These are phyloP conservation scores for Misgurnus mizolepis DNA, from an alignment of 2,113 vertebrate species.

Conservation along the genomic window DNA sequence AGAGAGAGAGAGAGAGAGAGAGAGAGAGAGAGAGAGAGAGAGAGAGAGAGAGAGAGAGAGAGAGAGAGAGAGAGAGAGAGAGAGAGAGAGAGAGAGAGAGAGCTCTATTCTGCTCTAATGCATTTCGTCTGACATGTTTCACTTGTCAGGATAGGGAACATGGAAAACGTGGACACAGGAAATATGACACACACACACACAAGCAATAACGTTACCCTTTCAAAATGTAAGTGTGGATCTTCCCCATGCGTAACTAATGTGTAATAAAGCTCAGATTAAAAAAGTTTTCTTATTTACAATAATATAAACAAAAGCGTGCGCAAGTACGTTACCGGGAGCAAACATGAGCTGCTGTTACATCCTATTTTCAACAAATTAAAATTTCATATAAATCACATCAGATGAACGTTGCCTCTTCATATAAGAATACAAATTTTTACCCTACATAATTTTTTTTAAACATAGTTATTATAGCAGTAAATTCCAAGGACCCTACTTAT, in stretches of 20 bases:
- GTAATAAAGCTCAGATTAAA: neutral
- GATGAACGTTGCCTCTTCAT: too few relatives aligned
- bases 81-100: neutral
- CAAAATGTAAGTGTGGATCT: neutral
- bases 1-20: neutral
- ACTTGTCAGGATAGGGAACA: constrained; percentile 23
- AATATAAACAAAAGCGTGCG: too few relatives aligned
- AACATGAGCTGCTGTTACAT: neutral
- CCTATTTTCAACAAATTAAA: too few relatives aligned
- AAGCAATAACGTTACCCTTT: neutral
- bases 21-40: neutral
- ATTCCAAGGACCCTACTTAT: too few relatives aligned
- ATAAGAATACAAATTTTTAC: too few relatives aligned
- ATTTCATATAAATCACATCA: too few relatives aligned
- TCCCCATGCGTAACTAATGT: neutral
- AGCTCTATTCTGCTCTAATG: too few relatives aligned
- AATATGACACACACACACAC: neutral
- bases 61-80: neutral
- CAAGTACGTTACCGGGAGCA: neutral
- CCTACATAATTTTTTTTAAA: too few relatives aligned
- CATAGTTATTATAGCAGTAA: too few relatives aligned
- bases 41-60: neutral
- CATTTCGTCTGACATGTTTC: constrained; percentile 20
- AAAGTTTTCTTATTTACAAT: neutral
- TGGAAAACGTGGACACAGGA: constrained; percentile 18